phyloP scores from a whole-genome alignment of 2,113 vertebrate species.

The Thermophis baileyi region DNA sequence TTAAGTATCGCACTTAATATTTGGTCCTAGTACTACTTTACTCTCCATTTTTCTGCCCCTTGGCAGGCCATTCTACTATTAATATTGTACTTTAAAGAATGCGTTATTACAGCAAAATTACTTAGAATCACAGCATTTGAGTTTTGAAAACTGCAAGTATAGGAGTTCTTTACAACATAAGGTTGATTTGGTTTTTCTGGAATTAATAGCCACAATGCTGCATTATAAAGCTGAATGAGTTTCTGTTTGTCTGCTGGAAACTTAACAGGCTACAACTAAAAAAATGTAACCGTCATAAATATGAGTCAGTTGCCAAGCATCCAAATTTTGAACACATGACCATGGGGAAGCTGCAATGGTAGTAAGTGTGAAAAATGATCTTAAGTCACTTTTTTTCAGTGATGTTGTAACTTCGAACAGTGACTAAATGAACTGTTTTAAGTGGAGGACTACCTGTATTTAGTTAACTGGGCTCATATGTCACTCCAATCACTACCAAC shows the following conservation, averaged over 20 bases:
- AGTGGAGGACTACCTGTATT: too few species aligned
- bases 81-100: background rate
- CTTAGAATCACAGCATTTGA: background rate
- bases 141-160: constrained; percentile 1
- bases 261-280: background rate
- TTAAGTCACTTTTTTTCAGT: too few species aligned
- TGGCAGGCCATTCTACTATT: background rate
- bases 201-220: background rate
- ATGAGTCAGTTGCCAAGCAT: too few species aligned
- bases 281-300: too few species aligned
- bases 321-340: too few species aligned
- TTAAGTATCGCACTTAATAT: background rate
- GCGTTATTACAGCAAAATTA: background rate
- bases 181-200: background rate
- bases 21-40: background rate
- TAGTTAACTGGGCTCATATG: background rate
- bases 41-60: background rate
- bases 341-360: too few species aligned
- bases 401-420: too few species aligned
- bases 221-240: background rate
- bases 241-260: background rate
- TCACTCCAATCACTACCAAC: background rate
- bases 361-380: too few species aligned
- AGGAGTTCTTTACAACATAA: background rate
- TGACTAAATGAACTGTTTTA: too few species aligned